These are phyloP conservation scores for Tigriopus californicus DNA, from an alignment of 2,888 invertebrate species.

Conservation along the genomic window DNA sequence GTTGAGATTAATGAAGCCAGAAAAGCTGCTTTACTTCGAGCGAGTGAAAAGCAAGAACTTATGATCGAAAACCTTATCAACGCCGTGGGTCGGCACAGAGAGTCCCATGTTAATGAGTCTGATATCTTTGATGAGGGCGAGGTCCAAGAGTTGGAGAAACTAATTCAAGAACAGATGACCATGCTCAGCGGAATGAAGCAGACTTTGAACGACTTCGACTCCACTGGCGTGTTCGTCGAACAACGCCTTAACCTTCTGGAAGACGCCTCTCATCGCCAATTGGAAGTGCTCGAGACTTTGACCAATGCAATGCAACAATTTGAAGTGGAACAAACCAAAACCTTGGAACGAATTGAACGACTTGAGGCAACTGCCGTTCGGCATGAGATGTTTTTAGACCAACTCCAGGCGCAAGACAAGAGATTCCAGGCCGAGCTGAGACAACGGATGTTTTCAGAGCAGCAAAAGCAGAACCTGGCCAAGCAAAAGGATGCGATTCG, in stretches of 20 bases:
- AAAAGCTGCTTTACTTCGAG: not conserved
- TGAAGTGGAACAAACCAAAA: not conserved
- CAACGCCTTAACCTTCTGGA: not conserved
- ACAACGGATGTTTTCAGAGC: not conserved
- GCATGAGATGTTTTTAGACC: not conserved
- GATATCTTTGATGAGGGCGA: not conserved
- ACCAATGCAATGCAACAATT: not conserved
- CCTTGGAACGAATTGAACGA: not conserved
- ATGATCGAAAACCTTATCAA: not conserved
- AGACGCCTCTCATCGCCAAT: constrained; percentile 7
- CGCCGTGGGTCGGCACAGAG: not conserved
- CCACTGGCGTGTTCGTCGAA: not conserved
- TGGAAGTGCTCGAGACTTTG: not conserved
- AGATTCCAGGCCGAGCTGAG: not conserved
- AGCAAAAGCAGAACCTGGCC: not conserved
- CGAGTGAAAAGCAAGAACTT: constrained; percentile 1
- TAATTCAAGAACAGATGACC: not conserved
- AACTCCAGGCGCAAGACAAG: not conserved
- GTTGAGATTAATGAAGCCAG: not conserved
- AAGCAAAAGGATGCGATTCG: not conserved
- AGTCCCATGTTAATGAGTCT: not conserved
- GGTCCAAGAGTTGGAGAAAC: not conserved
- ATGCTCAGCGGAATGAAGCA: not conserved
- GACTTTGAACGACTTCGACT: not conserved
- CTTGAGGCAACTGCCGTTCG: not conserved